Base-by-base conservation (phyloP, 2,888 invertebrate genomes). In the Dusona sp. region DNA sequence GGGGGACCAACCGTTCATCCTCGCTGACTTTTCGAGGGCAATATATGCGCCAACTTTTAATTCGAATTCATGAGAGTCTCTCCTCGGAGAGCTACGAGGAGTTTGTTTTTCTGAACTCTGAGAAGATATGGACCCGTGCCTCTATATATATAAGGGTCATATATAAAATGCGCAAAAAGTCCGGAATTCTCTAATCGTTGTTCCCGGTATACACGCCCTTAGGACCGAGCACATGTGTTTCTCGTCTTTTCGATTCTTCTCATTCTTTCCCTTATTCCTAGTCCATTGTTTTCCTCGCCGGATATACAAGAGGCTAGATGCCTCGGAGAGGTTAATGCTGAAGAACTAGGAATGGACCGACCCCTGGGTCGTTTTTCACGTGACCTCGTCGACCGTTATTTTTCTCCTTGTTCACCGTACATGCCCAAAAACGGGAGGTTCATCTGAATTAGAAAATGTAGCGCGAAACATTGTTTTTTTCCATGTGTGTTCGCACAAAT, bases 191-290 rank as follows among this genome's bases (percentile, higher is more conserved):
- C 61, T 70, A 67, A 72, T 74, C 72, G 57, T 78, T 64, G 33
- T 81, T 84, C 67, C 67, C 68, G 75, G 79, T 79, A 85, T 48
- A 25, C n/a, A 67, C 25, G 48, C 68, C 70, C 74, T 29, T 48
- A 9, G 80, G 80, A 57, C 38, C 54, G 48, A 9, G 36, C 86
- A 86, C 86, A 86, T 84, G 81, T 84, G 86, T 70, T 79, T 75
- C 68, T 73, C 70, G 48, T 79, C 79, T 65, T 48, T 70, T 83
- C 67, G 67, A 22, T 42, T 57, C 16, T 65, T 73, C 77, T 57
- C 67, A n/a, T 67, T 67, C 57, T 36, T 22, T 33, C 48, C 22
- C 8, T 64, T 42, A 9, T 33, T 36, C 54, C 42, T 13, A 13
- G 16, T 22, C 29, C 81, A 81, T 81, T 81, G 81, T 81, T 81